Percentiles rank a stretch among this genome's conserved stretches.
Evolutionary conservation across 2,113 vertebrate genomes (phyloP).

Genomic region (Toxostoma redivivum): DNA sequence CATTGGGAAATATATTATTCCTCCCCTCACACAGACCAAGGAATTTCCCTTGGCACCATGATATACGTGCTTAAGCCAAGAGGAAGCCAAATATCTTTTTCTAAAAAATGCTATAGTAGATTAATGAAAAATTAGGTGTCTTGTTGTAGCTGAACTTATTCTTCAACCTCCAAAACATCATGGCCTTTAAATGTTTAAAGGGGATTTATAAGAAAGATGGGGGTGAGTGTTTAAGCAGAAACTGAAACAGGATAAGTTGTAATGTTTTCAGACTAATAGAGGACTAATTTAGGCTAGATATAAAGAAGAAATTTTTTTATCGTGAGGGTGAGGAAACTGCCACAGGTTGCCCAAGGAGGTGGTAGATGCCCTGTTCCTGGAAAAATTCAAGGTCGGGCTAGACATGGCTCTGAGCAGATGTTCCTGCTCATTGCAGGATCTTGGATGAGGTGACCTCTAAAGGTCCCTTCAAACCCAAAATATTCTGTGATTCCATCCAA

Average conservation of each 20-base stretch:
- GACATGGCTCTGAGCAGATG: background rate
- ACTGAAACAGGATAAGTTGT: fast-evolving
- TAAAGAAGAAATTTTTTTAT: background rate
- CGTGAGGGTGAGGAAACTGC: background rate
- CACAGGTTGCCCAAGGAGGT: background rate
- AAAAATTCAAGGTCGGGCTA: background rate
- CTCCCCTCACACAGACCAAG: background rate
- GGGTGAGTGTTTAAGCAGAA: background rate
- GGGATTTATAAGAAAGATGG: background rate
- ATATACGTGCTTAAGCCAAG: background rate
- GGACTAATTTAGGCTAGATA: background rate
- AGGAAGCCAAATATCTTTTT: background rate
- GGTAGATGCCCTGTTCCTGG: background rate
- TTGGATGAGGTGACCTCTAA: background rate
- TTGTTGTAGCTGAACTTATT: background rate
- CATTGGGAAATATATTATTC: background rate
- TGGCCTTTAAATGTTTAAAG: background rate
- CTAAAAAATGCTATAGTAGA: fast-evolving
- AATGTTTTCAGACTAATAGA: background rate
- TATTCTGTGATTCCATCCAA: background rate
- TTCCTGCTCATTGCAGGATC: fast-evolving
- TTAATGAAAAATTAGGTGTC: background rate
- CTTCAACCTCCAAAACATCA: background rate
- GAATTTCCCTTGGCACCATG: background rate
- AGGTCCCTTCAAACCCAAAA: background rate